Base-by-base conservation (phyloP, 2,888 invertebrate genomes). In the Strigamia maritima region DNA sequence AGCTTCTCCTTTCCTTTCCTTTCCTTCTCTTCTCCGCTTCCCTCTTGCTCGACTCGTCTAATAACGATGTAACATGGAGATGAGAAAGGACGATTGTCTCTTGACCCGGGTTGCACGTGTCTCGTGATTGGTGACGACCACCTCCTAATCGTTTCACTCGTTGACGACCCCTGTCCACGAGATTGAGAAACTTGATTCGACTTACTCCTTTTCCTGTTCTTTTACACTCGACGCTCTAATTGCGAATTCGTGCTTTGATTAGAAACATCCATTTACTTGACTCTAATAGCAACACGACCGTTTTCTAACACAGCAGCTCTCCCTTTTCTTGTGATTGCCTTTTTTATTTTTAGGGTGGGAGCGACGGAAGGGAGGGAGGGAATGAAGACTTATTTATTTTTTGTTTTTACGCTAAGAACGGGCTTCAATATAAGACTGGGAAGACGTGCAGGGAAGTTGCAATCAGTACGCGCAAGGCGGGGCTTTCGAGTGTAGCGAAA, bases 181-280 rank as follows among this genome's bases (percentile, higher is more conserved):
- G 60, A 65, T 65, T 65, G 60, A 24, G 60, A 65, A 65, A 65
- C 60, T 65, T 19, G 60, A 65, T 65, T 65, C 60, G 60, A 65
- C 60, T 65, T 24, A 65, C 60, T 65, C 60, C 60, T 65, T 65
- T 65, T 65, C 60, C 22, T 65, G 60, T 24, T 65, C 60, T 65
- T 65, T 65, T 65, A 65, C 60, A 65, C 60, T 65, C 60, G 60
- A 22, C 60, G 60, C 60, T 65, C 60, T 65, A 65, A 65, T 65
- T 65, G 60, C 60, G 60, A 65, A 65, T 65, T 65, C 60, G 60
- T 65, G 60, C 60, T 24, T 65, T 65, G 60, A 65, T 65, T 65
- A 65, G 60, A 65, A 65, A 65, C 60, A 65, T 65, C 60, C 60
- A 65, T 65, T 65, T 65, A 65, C 60, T 65, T 65, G 60, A 65